These are phyloP conservation scores for Hirundichthys speculiger DNA, from an alignment of 2,113 vertebrate genomes.

Conservation along the genomic window DNA sequence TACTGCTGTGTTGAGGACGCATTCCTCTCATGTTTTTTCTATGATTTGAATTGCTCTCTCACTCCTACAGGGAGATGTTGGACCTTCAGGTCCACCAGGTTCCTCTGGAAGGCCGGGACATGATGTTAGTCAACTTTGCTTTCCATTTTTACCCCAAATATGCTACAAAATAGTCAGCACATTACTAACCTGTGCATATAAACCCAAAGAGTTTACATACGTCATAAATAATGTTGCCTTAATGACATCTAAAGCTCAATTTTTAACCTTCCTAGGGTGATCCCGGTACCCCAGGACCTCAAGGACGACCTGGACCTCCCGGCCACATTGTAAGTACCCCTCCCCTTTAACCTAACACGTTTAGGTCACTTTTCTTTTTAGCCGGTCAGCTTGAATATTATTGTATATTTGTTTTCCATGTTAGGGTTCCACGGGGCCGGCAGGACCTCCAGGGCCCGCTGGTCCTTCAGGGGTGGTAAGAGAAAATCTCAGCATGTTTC, in stretches of 20 bases:
- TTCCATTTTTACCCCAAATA: too few species aligned
- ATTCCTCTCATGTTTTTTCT: not conserved
- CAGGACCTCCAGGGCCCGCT: conserved; percentile 87
- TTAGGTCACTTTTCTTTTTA: not conserved
- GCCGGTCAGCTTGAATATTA: not conserved
- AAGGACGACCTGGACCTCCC: conserved; percentile 88
- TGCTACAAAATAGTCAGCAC: too few species aligned
- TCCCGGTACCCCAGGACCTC: conserved; percentile 87
- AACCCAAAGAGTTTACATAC: too few species aligned
- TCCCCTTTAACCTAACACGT: not conserved
- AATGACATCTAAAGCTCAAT: conserved; percentile 5
- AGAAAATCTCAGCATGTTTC: conserved; percentile 14
- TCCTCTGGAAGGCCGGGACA: conserved; percentile 84
- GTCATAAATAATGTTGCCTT: not conserved
- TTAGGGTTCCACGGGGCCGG: conserved; percentile 87
- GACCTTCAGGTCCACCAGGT: conserved; percentile 87
- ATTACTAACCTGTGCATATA: too few species aligned
- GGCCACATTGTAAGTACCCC: conserved; percentile 87
- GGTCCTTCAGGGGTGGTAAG: conserved; percentile 89
- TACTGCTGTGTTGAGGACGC: not conserved
- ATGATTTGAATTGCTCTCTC: not conserved
- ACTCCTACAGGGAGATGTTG: conserved; percentile 86
- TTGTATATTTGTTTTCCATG: conserved; percentile 24
- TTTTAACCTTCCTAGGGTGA: conserved; percentile 85
- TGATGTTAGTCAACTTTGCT: conserved; percentile 80